Percentiles rank a stretch among this genome's conserved stretches.
Evolutionary conservation across 2,113 vertebrate species (phyloP).

Genomic region (Epinephelus moara): DNA sequence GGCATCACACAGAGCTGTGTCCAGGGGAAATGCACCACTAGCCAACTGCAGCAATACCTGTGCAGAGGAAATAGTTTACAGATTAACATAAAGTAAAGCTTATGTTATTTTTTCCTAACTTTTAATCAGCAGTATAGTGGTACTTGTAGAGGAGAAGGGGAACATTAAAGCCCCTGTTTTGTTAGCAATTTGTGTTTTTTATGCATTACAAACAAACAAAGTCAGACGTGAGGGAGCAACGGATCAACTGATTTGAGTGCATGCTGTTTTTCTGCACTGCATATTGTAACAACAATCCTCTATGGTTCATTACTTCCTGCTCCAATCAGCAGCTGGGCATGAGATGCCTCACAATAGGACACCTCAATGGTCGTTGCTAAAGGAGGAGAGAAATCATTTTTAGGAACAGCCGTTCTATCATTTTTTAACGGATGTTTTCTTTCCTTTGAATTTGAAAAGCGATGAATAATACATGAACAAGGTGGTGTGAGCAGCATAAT

Average conservation of each 20-base stretch:
- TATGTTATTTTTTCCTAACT: not conserved
- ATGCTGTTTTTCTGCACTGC: not conserved
- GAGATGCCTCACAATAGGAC: not conserved
- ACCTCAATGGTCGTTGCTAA: not conserved
- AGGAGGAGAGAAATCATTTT: not conserved
- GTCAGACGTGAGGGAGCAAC: not conserved
- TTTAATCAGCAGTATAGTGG: not conserved
- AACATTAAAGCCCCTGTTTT: not conserved
- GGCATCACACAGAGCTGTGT: slow-evolving; percentile 87
- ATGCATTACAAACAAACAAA: not conserved
- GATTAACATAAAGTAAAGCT: not conserved
- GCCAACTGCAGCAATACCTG: slow-evolving; percentile 94
- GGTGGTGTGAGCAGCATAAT: not conserved
- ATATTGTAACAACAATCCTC: not conserved
- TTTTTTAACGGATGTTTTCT: not conserved
- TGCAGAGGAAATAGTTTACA: not conserved
- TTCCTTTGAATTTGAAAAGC: not conserved
- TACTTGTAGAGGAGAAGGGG: not conserved
- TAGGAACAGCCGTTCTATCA: not conserved
- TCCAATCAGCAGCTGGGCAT: slow-evolving; percentile 20
- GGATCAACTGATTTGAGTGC: slow-evolving; percentile 7
- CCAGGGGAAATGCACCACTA: slow-evolving; percentile 90
- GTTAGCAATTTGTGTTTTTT: not conserved
- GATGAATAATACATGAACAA: slow-evolving; percentile 1
- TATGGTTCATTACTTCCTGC: not conserved